These are phyloP conservation scores for Thunnus thynnus DNA, from an alignment of 2,113 vertebrate genomes.

Conservation along the genomic window DNA sequence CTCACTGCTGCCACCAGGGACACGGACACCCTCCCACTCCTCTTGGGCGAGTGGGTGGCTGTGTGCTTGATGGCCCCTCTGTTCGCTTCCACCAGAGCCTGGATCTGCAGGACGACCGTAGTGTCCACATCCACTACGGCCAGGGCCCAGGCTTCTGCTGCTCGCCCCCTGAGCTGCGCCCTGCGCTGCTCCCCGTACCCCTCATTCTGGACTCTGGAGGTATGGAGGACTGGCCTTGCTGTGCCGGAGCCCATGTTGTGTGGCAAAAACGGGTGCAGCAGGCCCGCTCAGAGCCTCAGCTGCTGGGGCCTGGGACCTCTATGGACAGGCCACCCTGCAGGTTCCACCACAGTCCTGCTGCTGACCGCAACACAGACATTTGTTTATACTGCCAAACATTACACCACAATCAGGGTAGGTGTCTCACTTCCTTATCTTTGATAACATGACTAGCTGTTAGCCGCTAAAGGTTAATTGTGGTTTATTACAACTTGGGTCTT, in stretches of 20 bases:
- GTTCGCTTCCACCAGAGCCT: constrained; percentile 86
- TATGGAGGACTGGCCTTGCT: constrained; percentile 81
- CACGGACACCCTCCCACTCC: constrained; percentile 84
- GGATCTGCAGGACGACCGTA: constrained; percentile 83
- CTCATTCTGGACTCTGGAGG: constrained; percentile 86
- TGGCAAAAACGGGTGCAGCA: constrained; percentile 90
- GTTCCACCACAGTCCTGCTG: constrained; percentile 74
- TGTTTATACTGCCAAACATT: constrained; percentile 88
- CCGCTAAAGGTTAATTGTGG: background rate
- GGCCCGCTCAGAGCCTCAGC: constrained; percentile 84
- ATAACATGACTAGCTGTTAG: background rate
- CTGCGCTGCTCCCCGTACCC: constrained; percentile 86
- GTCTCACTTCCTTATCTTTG: background rate
- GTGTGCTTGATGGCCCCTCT: constrained; percentile 82
- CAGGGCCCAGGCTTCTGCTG: constrained; percentile 84
- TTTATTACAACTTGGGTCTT: background rate
- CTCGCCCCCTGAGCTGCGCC: constrained; percentile 85
- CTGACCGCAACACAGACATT: constrained; percentile 78
- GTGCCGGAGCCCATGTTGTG: constrained; percentile 83
- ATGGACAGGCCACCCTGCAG: constrained; percentile 77
- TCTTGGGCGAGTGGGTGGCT: constrained; percentile 82
- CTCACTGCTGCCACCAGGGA: constrained; percentile 83
- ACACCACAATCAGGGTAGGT: constrained; percentile 91
- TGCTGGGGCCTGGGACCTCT: constrained; percentile 78
- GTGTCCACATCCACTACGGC: constrained; percentile 82